Evolutionary conservation across 2,113 vertebrate genomes (phyloP).

Genomic region (Rattus rattus): DNA sequence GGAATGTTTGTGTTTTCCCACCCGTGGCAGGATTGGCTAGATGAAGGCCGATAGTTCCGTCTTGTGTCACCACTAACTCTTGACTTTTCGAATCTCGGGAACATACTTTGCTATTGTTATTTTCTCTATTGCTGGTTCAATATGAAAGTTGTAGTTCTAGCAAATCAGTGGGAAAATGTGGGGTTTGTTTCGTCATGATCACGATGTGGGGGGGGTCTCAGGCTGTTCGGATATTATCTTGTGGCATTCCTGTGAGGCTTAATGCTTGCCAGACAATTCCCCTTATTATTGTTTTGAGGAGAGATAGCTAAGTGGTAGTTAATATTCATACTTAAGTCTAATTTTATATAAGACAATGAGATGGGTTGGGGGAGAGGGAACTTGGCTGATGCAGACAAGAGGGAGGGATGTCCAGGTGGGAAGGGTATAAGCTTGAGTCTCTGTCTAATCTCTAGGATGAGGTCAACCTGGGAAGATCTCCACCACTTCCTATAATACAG

Average conservation of each 20-base stretch:
- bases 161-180: background rate
- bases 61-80: background rate
- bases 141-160: too few relatives aligned
- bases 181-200: background rate
- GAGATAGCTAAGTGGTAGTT: background rate
- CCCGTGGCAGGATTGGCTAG: too few relatives aligned
- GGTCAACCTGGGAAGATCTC: background rate
- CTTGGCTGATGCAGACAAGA: background rate
- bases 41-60: background rate
- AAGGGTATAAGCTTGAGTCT: accelerated
- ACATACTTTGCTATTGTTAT: too few relatives aligned
- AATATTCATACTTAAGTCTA: background rate
- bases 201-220: background rate
- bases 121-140: background rate
- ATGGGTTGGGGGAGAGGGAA: background rate
- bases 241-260: background rate
- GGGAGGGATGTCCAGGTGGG: background rate
- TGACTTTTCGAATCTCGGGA: background rate
- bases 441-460: accelerated
- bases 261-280: background rate
- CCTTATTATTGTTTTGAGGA: background rate
- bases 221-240: background rate
- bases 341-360: background rate
- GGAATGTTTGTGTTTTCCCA: background rate
- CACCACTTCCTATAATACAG: background rate